These are phyloP conservation scores for Agonum fuliginosum DNA, from an alignment of 2,888 invertebrate species.

Conservation along the genomic window DNA sequence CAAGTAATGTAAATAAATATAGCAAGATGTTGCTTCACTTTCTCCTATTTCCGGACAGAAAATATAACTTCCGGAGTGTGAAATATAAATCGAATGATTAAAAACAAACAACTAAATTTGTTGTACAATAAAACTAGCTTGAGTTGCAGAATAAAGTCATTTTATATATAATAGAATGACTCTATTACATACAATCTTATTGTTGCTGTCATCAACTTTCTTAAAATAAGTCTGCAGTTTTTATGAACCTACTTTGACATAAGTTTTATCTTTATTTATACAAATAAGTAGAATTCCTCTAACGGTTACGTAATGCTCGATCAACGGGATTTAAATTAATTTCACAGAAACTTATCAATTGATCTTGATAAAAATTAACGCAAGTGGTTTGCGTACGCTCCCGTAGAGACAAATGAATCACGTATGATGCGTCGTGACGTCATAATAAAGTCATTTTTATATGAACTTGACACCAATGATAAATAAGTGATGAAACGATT, in stretches of 20 bases:
- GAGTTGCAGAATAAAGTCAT: no score
- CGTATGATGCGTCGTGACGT: neutral
- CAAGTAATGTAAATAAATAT: no score
- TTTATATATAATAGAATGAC: no score
- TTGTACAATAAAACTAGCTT: no score
- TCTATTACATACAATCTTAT: no score
- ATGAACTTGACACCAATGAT: conserved; percentile 3
- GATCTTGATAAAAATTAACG: neutral
- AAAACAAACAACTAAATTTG: neutral
- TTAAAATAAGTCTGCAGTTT: no score
- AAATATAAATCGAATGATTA: neutral
- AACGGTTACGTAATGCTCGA: neutral
- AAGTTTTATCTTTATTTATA: no score
- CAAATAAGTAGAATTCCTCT: neutral
- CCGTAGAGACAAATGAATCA: neutral
- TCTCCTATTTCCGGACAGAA: neutral
- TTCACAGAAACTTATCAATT: neutral
- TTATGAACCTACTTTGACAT: no score
- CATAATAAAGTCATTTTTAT: neutral
- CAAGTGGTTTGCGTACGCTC: neutral
- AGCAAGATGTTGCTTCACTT: neutral
- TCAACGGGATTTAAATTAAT: neutral
- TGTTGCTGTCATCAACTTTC: no score
- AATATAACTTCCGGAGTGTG: neutral
- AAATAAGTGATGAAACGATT: no score